phyloP scores from a whole-genome alignment of 2,888 invertebrate genomes.

The Drosophila paracracens region DNA sequence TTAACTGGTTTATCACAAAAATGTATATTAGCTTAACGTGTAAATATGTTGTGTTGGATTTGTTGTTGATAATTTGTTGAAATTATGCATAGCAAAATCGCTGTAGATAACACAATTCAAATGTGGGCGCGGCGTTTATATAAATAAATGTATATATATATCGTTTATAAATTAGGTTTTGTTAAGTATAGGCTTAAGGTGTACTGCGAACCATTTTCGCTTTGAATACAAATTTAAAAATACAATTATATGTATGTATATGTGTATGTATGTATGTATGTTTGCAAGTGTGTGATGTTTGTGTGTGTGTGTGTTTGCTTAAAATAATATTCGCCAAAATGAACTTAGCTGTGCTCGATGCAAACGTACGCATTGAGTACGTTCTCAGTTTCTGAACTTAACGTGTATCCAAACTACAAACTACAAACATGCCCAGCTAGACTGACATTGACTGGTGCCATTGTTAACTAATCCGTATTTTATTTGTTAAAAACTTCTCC shows the following conservation, averaged over 20 bases:
- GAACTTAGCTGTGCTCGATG: conserved; percentile 44
- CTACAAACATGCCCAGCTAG: conserved; percentile 62
- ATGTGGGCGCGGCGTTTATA: conserved; percentile 36
- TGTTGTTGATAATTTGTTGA: conserved; percentile 33
- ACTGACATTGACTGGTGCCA: conserved; percentile 61
- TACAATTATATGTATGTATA: conserved; percentile 19
- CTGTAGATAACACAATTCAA: conserved; percentile 25
- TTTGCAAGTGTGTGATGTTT: not conserved
- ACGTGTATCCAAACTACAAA: conserved; percentile 41
- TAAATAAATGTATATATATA: conserved; percentile 40
- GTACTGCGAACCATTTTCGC: conserved; percentile 30
- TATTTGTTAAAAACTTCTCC: conserved; percentile 32
- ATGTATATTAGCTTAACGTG: conserved; percentile 71
- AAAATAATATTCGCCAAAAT: conserved; percentile 75
- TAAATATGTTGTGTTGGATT: conserved; percentile 57
- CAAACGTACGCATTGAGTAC: conserved; percentile 32
- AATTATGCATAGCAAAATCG: conserved; percentile 34
- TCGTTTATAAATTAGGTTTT: conserved; percentile 41
- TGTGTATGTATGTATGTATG: not conserved
- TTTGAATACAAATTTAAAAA: conserved; percentile 41
- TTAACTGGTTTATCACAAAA: conserved; percentile 79
- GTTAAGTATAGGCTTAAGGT: conserved; percentile 48
- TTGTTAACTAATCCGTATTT: conserved; percentile 26
- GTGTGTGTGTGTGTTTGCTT: conserved; percentile 30
- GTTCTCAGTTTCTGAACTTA: conserved; percentile 38